A percentile compares a stretch with the other conserved stretches of the same genome.
phyloP scores from a whole-genome alignment of 2,113 vertebrate genomes.

The Cebus imitator region DNA sequence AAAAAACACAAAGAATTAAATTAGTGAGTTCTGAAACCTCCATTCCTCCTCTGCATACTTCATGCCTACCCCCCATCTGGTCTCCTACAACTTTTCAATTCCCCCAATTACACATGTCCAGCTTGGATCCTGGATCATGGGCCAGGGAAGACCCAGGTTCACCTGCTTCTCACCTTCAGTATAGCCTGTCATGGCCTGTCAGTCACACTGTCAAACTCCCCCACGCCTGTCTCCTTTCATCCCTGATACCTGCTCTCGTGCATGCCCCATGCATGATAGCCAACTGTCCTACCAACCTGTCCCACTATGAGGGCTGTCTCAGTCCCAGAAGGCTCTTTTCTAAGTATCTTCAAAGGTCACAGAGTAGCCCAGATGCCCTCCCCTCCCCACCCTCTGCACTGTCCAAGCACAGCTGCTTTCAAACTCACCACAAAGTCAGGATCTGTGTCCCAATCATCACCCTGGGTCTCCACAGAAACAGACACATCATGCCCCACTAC shows the following conservation, averaged over 20 bases:
- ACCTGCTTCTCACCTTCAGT: background rate
- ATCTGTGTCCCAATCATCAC: conserved; percentile 98
- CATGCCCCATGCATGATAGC: background rate
- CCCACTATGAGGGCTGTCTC: background rate
- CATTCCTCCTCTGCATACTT: background rate
- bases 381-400: background rate
- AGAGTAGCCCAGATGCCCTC: background rate
- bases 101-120: background rate
- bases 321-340: background rate
- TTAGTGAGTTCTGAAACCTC: background rate
- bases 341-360: background rate
- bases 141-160: background rate
- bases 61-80: background rate
- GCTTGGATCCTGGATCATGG: background rate
- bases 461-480: conserved; percentile 87
- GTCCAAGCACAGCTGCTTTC: background rate
- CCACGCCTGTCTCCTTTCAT: background rate
- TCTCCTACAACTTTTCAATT: background rate
- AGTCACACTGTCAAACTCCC: background rate
- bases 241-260: background rate
- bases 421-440: conserved; percentile 95
- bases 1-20: background rate
- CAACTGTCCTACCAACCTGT: background rate
- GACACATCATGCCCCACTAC: conserved; percentile 92
- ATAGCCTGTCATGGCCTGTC: background rate